Evolutionary conservation across 2,797 vertebrate genomes (phyloP), one percentile per base, ranked within the genome.

Genomic region (Neopelma chrysocephalum): DNA sequence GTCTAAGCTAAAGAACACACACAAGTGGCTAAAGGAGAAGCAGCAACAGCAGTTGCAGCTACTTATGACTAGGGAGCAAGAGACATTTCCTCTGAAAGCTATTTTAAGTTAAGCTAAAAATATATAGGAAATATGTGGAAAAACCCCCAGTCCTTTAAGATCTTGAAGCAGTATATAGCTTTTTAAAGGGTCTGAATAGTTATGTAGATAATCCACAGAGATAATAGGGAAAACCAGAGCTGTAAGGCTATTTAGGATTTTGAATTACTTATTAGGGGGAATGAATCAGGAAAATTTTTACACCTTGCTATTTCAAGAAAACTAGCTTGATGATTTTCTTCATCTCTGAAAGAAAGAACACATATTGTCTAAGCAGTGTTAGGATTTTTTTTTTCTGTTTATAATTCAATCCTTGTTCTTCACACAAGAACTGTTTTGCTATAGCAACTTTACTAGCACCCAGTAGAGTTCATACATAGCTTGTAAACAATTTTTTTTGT

Each of bases 381-480:
- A 11, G 15, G 7, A 12, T 6, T 14, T 25, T 34, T 2, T 1
- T 10, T 32, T 27, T 90, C 51, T 94, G 20, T 70, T 86, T 84
- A 65, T 88, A 91, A 83, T 93, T 97, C 90, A 43, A 27, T 93
- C 25, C 51, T 92, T 92, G 73, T 53, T 92, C 11, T 87, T 95
- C 57, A 89, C 66, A 94, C 60, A 81, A 91, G 71, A 94, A 47
- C 79, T 91, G 31, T 95, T 92, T 96, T 80, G 58, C 27, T 77
- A 26, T 42, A 62, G 54, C 62, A 78, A 75, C 48, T 89, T 94
- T 73, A 91, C 78, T 83, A 84, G 89, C 84, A 90, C 86, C 50
- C 65, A 27, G 53, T 43, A 93, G 90, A 77, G 50, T 90, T 97
- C 86, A 89, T 92, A 83, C 66, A 82, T 51, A 87, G 82, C 78